Evolutionary conservation across 2,797 vertebrate genomes (phyloP), one percentile per base, ranked within the genome.

Genomic region (Danio tinwini): DNA sequence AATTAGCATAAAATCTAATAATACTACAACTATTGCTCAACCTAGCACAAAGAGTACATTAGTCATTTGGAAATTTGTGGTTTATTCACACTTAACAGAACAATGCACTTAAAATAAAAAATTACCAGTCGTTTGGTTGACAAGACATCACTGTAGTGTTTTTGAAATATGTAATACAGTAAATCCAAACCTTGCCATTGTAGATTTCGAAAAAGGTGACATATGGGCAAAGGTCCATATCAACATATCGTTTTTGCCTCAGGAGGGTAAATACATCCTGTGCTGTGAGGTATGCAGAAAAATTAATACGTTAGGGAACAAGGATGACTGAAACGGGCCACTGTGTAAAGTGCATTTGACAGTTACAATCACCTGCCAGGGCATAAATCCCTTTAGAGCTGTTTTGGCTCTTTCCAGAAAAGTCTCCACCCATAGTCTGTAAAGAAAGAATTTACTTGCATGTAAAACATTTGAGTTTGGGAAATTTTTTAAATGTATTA

Each of bases 141-240:
- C 11, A 58, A 77, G 8, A 68, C 14, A 37, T 50, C 7, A 52
- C 12, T 50, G 7, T 45, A 71, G 13, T 13, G 29, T 64, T 7
- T n/a, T 68, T 9, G 1, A 64, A 45, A 42, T 12, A 44, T 29
- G 1, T 61, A 37, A 64, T n/a, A 13, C 10, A 0, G 0, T 39
- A 29, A 52, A 14, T 65, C 80, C 86, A 88, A 83, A 98, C 97
- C 94, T 99, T 98, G 83, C 97, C 96, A 62, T 99, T 99, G 91
- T 99, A 99, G 88, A 99, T 98, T 89, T 99, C 98, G 87, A 99
- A 99, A 91, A 98, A 99, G 37, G 96, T 96, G 83, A 97, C 96
- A 40, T 93, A 97, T 17, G 95, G 93, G 76, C 92, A 93, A 37
- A 99, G 88, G 80, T 94, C 89, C 85, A 93, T 84, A 75, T 77